Percentiles rank a stretch among this genome's conserved stretches.
These are phyloP conservation scores for Barnardius zonarius DNA, from an alignment of 2,113 vertebrate genomes.

Conservation along the genomic window DNA sequence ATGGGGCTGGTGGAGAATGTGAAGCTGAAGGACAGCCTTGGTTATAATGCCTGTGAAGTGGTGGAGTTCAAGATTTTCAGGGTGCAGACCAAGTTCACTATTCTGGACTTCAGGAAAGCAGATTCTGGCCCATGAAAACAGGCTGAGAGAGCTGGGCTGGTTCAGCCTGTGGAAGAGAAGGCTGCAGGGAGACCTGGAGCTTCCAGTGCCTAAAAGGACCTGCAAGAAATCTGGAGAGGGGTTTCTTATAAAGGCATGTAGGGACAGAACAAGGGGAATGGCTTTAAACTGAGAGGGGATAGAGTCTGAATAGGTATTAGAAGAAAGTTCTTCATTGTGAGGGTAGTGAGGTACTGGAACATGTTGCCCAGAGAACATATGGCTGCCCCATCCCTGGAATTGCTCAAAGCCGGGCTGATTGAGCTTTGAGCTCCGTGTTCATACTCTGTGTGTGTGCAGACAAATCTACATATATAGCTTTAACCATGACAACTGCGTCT, in stretches of 20 bases:
- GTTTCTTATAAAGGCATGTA: background rate
- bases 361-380: background rate
- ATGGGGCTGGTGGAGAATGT: background rate
- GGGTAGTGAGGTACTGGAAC: background rate
- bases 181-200: background rate
- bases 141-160: background rate
- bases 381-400: background rate
- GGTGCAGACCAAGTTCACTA: background rate
- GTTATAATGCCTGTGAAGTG: background rate
- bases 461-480: background rate
- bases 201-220: background rate
- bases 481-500: background rate
- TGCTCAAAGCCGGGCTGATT: background rate
- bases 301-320: background rate
- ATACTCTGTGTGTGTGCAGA: too few species aligned
- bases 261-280: background rate
- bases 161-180: background rate
- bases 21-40: background rate
- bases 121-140: background rate
- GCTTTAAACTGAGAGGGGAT: background rate
- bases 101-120: background rate
- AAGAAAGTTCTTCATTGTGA: background rate
- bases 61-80: background rate
- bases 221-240: background rate
- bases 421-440: background rate